Evolutionary conservation across 2,113 vertebrate genomes (phyloP).

Genomic region (Bufo gargarizans): DNA sequence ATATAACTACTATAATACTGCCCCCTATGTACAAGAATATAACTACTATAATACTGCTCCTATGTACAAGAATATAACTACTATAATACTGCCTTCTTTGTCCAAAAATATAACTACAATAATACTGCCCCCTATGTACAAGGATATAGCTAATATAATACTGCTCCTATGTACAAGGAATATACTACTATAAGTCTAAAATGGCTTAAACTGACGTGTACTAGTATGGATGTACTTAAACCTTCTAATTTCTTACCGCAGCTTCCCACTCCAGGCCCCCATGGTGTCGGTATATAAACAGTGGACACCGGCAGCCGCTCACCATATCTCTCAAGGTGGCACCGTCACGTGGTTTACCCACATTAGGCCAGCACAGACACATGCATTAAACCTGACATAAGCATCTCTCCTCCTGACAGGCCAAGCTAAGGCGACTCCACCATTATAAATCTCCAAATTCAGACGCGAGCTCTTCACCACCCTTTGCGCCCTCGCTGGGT

Average conservation of each 20-base stretch:
- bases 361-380: neutral
- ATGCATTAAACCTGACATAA: neutral
- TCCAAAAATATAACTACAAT: neutral
- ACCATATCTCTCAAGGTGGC: too few species aligned
- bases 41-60: neutral
- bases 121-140: neutral
- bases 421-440: neutral
- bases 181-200: neutral
- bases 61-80: neutral
- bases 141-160: neutral
- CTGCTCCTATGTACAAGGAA: constrained; percentile 7
- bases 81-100: neutral
- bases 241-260: too few species aligned
- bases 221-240: too few species aligned
- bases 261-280: too few species aligned
- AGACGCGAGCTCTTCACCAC: neutral
- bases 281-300: too few species aligned
- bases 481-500: neutral
- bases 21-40: neutral
- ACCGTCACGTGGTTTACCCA: too few species aligned
- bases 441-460: neutral
- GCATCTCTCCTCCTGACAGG: neutral
- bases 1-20: constrained; percentile 8
- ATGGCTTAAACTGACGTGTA: too few species aligned
- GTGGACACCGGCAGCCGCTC: too few species aligned